Base-by-base conservation (phyloP, 1,140 invertebrate species). In the Temnothorax nylanderi region DNA sequence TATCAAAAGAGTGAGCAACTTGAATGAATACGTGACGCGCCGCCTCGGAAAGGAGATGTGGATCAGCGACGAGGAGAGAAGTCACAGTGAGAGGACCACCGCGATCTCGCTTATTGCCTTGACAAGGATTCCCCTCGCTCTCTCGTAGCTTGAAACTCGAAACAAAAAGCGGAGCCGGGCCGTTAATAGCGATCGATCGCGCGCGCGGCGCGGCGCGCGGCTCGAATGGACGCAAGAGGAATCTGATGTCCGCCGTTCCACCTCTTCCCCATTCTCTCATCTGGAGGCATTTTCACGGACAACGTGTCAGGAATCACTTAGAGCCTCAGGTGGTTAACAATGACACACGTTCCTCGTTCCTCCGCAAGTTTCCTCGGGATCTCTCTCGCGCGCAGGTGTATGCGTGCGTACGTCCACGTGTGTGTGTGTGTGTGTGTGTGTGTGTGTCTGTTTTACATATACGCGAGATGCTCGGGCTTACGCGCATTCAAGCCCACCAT, bases 251-350 rank as follows among this genome's bases (percentile, higher is more conserved):
- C 26, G 26, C 32, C 51, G 56, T 37, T 44, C 47, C 71, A 26
- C 49, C 34, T 82, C 85, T 51, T 71, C 56, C 56, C 65, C 82
- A 47, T 76, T 75, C 87, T 80, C 87, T 82, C 60, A 69, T 90
- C 81, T 80, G 69, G 87, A 82, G 88, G 85, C 85, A 67, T 91
- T 91, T 91, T 91, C 90, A 89, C 90, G 86, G 90, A 74, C 81
- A 91, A 92, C 91, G 89, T 92, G 91, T 92, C 91, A 92, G 91
- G 88, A 92, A 92, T 92, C 91, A 92, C 91, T 92, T 92, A 92
- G 88, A 77, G 81, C 86, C 88, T 90, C 86, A 51, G 86, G 64
- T 88, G 78, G 78, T 76, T 69, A 91, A 92, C 89, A 92, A 92
- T 92, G 91, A 92, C 91, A 92, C 89, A 74, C 89, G 80, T 75